Evolutionary conservation across 2,888 invertebrate species (phyloP).

Genomic region (Petrolisthes manimaculis): DNA sequence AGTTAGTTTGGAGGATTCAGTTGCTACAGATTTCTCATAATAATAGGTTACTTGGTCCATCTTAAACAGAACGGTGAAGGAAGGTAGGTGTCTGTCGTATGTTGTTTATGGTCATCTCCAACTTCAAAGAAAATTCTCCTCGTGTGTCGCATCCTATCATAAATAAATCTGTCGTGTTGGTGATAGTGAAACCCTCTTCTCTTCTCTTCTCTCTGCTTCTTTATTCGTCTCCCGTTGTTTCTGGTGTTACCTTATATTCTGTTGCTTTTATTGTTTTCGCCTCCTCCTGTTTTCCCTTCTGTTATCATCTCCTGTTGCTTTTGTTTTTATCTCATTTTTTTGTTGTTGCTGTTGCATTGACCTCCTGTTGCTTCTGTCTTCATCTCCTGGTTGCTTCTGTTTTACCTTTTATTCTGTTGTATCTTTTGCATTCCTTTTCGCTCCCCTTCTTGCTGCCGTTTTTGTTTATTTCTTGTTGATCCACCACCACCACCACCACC

Average conservation of each 20-base stretch:
- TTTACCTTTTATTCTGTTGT: background rate
- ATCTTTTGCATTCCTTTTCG: background rate
- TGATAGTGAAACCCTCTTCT: background rate
- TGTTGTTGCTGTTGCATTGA: background rate
- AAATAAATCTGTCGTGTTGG: conserved; percentile 23
- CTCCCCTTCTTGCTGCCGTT: background rate
- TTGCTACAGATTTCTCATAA: no score
- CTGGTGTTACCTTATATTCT: background rate
- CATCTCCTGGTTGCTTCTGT: conserved; percentile 4
- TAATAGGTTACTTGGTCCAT: no score
- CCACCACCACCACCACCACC: background rate
- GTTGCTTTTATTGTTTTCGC: background rate
- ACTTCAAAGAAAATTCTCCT: conserved; percentile 27
- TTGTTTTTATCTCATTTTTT: background rate
- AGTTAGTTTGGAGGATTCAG: no score
- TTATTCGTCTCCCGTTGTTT: background rate
- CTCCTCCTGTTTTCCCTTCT: background rate
- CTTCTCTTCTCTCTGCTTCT: background rate
- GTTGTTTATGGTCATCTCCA: conserved; percentile 23
- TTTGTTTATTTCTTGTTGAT: background rate
- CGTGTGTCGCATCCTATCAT: conserved; percentile 3
- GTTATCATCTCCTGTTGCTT: background rate
- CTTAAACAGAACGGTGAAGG: no score
- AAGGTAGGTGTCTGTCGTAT: no score
- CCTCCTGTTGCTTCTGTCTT: background rate